phyloP scores from a whole-genome alignment of 1,140 invertebrate species.

The Pararge aegeria region DNA sequence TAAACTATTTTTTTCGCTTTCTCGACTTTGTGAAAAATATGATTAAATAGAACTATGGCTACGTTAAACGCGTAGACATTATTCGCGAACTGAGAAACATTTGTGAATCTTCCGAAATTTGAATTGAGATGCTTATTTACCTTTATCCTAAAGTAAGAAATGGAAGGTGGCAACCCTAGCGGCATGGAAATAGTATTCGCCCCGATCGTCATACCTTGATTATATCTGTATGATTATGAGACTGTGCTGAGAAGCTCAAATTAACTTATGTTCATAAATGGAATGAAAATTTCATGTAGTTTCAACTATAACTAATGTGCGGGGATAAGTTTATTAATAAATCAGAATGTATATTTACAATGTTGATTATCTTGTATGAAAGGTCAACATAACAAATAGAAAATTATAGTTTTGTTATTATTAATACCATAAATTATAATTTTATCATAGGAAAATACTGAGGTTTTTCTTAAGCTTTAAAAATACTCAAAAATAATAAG shows the following conservation, averaged over 20 bases:
- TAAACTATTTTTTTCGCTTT: no score
- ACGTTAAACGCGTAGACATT: no score
- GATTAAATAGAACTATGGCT: no score
- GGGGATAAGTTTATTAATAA: no score
- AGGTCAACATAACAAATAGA: not conserved
- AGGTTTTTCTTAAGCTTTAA: not conserved
- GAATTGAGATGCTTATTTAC: no score
- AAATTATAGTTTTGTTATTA: not conserved
- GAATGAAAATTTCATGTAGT: not conserved
- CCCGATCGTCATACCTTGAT: no score
- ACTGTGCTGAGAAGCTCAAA: not conserved
- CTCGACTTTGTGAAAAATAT: no score
- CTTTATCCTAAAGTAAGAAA: no score
- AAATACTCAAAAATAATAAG: not conserved
- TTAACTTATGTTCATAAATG: not conserved
- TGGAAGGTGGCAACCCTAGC: no score
- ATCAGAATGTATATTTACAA: not conserved
- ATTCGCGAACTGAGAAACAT: no score
- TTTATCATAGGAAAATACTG: not conserved
- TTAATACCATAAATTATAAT: not conserved
- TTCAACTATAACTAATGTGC: not conserved
- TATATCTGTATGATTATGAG: not conserved
- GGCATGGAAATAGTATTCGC: no score
- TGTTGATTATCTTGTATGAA: slow-evolving; percentile 2
- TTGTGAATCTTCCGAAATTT: no score